These are phyloP conservation scores for Nothocercus julius DNA, from an alignment of 2,113 vertebrate species.

Conservation along the genomic window DNA sequence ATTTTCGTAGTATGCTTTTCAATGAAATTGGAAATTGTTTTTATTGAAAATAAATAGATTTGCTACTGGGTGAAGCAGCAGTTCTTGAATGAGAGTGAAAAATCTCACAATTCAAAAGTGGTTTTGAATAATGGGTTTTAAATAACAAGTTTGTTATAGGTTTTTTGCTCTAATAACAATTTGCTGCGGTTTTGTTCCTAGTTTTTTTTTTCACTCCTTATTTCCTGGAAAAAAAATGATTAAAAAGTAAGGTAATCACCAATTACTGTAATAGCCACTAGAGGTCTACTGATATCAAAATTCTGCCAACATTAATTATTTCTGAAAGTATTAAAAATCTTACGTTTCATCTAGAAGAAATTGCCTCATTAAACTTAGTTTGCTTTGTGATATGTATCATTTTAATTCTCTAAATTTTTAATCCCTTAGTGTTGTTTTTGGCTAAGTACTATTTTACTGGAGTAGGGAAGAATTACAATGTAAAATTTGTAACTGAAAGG, in stretches of 20 bases:
- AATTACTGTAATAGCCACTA: slow-evolving; percentile 79
- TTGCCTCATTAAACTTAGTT: not conserved
- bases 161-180: not conserved
- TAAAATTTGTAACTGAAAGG: not conserved
- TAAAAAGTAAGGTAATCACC: slow-evolving; percentile 16
- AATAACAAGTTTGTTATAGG: not conserved
- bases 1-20: not conserved
- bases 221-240: not conserved
- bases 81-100: not conserved
- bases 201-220: not conserved
- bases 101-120: not conserved
- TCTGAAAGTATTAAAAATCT: slow-evolving; percentile 57
- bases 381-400: not conserved
- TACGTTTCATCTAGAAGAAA: not conserved
- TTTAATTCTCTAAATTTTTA: slow-evolving; percentile 3
- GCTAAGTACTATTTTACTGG: not conserved
- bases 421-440: not conserved
- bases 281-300: slow-evolving; percentile 79
- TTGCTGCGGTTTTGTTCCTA: not conserved
- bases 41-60: not conserved
- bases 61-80: not conserved
- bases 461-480: not conserved
- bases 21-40: not conserved
- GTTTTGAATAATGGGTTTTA: not conserved
- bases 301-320: slow-evolving; percentile 60